Evolutionary conservation across 2,113 vertebrate genomes (phyloP).

Genomic region (Antechinus flavipes): DNA sequence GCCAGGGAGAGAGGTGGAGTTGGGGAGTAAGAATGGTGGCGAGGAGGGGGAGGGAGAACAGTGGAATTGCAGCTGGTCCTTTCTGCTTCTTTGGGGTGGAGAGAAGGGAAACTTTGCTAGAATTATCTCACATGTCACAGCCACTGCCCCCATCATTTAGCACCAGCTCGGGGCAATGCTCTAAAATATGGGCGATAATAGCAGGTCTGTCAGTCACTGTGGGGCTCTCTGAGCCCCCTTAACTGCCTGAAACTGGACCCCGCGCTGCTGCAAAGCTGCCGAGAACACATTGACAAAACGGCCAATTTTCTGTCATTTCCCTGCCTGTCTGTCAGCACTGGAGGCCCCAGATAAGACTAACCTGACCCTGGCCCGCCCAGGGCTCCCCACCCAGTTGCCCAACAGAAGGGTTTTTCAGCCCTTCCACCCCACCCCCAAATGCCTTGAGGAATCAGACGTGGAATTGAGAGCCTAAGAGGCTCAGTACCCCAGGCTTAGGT

Average conservation of each 20-base stretch:
- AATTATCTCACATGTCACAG: constrained; percentile 5
- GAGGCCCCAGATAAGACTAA: constrained; percentile 70
- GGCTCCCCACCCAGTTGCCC: neutral
- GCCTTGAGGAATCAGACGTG: neutral
- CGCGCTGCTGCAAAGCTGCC: constrained; percentile 88
- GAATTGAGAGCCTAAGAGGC: neutral
- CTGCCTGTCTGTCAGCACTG: constrained; percentile 85
- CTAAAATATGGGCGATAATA: constrained; percentile 87
- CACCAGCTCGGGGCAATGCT: constrained; percentile 90
- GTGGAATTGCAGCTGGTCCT: neutral
- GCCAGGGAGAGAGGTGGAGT: neutral
- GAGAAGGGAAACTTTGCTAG: neutral
- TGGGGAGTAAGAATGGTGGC: neutral
- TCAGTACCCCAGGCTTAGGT: neutral
- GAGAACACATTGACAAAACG: constrained; percentile 93
- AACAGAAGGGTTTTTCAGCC: neutral
- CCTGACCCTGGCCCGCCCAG: neutral
- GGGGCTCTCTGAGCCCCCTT: constrained; percentile 83
- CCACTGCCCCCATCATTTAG: constrained; percentile 84
- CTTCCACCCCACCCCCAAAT: neutral
- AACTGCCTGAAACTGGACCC: constrained; percentile 77
- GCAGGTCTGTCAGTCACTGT: constrained; percentile 88
- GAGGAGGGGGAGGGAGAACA: neutral
- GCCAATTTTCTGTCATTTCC: constrained; percentile 91
- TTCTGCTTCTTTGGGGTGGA: neutral